A percentile compares a stretch with the other conserved stretches of the same genome.
phyloP scores from a whole-genome alignment of 2,113 vertebrate species.

The Lycaon pictus region DNA sequence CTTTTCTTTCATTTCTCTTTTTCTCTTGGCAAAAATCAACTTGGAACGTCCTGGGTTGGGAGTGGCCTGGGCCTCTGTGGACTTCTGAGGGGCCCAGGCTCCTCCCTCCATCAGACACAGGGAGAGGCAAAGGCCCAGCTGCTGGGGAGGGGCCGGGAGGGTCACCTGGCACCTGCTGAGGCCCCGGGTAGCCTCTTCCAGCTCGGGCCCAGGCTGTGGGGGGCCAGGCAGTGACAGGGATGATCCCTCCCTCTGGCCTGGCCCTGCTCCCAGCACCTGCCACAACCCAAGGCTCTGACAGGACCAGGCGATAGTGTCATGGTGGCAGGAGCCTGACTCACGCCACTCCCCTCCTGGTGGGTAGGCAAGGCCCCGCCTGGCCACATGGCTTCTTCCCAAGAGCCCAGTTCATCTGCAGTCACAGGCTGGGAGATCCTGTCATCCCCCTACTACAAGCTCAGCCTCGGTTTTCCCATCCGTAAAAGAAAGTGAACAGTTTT shows the following conservation, averaged over 20 bases:
- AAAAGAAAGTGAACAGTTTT: neutral
- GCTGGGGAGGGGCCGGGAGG: fast-evolving
- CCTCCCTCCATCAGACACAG: neutral
- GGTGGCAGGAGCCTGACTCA: neutral
- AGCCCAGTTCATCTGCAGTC: neutral
- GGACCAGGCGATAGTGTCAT: neutral
- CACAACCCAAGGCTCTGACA: neutral
- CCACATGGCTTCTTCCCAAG: neutral
- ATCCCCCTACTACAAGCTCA: neutral
- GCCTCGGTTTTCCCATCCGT: neutral
- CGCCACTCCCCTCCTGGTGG: neutral
- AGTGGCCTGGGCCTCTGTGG: neutral
- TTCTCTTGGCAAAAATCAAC: neutral
- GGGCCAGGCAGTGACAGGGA: neutral
- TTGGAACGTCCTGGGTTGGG: neutral
- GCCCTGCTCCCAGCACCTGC: neutral
- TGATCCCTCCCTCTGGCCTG: neutral
- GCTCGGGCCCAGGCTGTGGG: neutral
- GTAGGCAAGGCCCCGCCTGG: neutral
- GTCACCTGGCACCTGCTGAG: neutral
- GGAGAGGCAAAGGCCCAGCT: neutral
- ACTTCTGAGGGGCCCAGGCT: too few species aligned
- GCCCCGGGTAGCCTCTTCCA: neutral
- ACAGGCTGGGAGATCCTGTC: neutral
- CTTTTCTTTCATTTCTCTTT: neutral